These are phyloP conservation scores for Cettia cetti DNA, from an alignment of 2,113 vertebrate species.

Conservation along the genomic window DNA sequence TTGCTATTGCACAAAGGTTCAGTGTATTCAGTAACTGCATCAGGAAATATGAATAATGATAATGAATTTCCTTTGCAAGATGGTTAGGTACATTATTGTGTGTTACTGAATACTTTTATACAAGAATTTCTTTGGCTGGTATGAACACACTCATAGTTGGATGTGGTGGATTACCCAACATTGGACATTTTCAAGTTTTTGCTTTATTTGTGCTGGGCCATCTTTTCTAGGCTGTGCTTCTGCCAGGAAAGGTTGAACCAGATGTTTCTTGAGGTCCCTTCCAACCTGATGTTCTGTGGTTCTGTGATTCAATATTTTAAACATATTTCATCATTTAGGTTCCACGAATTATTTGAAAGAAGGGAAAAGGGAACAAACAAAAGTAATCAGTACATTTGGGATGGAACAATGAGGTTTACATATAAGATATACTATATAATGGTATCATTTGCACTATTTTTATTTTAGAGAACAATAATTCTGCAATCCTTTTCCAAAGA, in stretches of 20 bases:
- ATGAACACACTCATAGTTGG: neutral
- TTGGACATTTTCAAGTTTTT: neutral
- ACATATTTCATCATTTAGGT: neutral
- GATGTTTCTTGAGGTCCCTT: neutral
- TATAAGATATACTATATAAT: neutral
- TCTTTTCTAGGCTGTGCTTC: neutral
- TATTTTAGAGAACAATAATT: neutral
- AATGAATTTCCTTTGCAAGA: neutral
- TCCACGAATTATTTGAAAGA: neutral
- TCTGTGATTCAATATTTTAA: neutral
- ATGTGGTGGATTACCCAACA: neutral
- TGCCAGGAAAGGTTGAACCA: neutral
- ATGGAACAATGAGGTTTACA: neutral
- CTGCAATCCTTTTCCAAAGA: neutral
- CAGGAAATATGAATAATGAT: neutral
- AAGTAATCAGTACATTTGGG: neutral
- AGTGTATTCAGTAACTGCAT: neutral
- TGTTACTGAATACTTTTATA: neutral
- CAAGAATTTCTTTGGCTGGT: neutral
- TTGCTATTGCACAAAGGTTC: neutral
- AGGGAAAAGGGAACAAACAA: neutral
- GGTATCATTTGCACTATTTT: neutral
- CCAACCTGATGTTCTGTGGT: neutral
- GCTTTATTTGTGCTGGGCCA: neutral
- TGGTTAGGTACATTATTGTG: neutral